Evolutionary conservation across 1,140 invertebrate genomes (phyloP).

Genomic region (Linepithema humile): DNA sequence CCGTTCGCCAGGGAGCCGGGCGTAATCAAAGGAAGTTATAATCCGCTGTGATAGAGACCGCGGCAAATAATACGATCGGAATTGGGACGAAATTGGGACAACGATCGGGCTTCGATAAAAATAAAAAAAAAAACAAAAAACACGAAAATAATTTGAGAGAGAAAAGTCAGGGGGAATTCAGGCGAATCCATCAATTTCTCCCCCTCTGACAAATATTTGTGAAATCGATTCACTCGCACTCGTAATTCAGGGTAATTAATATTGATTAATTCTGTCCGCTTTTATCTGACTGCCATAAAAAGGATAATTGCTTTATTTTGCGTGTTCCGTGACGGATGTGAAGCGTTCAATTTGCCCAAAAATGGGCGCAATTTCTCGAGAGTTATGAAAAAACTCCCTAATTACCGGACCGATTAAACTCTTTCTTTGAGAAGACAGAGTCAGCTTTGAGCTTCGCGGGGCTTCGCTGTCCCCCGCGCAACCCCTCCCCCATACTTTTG

Average conservation of each 20-base stretch:
- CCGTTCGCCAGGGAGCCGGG: constrained; percentile 11
- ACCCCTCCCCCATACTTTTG: constrained; percentile 13
- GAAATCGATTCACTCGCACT: not conserved
- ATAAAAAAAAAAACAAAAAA: too few species aligned
- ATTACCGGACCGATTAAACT: constrained; percentile 24
- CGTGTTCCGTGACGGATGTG: not conserved
- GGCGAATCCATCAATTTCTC: not conserved
- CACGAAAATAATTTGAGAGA: constrained; percentile 12
- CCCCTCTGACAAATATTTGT: constrained; percentile 34
- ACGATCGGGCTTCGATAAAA: not conserved
- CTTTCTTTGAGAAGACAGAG: not conserved
- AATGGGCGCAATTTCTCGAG: constrained; percentile 4
- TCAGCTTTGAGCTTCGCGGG: constrained; percentile 15
- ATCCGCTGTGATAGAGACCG: constrained; percentile 17
- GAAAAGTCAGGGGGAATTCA: not conserved
- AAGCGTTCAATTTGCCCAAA: not conserved
- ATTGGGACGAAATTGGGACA: constrained; percentile 35
- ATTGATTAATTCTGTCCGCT: not conserved
- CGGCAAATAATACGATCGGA: constrained; percentile 45
- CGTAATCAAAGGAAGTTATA: constrained; percentile 54
- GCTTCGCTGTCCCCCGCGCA: not conserved
- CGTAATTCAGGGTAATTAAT: constrained; percentile 17
- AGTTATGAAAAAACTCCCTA: constrained; percentile 30
- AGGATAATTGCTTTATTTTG: not conserved
- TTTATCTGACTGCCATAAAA: not conserved